Evolutionary conservation across 2,113 vertebrate species (phyloP).

Genomic region (Pavo muticus): DNA sequence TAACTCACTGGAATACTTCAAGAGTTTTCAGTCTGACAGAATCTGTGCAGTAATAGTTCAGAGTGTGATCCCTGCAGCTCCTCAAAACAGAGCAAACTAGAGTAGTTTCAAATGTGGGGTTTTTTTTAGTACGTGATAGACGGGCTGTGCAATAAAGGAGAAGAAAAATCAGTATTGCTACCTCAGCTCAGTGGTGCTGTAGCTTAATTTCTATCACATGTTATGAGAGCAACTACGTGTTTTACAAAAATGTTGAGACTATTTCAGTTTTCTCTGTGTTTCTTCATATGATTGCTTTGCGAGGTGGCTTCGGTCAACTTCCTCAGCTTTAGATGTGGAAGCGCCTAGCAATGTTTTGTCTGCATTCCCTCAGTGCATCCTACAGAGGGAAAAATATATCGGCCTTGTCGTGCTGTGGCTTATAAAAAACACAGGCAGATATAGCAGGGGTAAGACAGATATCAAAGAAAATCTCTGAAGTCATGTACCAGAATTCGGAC

Average conservation of each 20-base stretch:
- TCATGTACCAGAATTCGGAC: neutral
- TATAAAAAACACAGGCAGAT: neutral
- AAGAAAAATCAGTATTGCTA: neutral
- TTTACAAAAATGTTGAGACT: neutral
- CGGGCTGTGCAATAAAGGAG: neutral
- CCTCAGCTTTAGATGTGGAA: neutral
- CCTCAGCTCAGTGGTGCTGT: neutral
- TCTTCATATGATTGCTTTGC: neutral
- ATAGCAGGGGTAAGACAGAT: neutral
- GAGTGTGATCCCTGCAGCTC: neutral
- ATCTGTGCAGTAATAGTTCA: neutral
- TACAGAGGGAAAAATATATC: neutral
- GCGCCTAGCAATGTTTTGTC: neutral
- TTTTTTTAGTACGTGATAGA: neutral
- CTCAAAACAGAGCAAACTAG: neutral
- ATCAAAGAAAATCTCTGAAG: neutral
- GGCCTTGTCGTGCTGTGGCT: neutral
- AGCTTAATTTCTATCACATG: neutral
- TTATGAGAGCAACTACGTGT: neutral
- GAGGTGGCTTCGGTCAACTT: neutral
- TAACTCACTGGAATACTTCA: neutral
- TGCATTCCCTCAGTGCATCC: neutral
- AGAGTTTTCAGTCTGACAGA: neutral
- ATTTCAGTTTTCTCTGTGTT: neutral
- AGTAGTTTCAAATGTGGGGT: neutral